Evolutionary conservation across 2,888 invertebrate species (phyloP).

Genomic region (Gastrophysa polygoni): DNA sequence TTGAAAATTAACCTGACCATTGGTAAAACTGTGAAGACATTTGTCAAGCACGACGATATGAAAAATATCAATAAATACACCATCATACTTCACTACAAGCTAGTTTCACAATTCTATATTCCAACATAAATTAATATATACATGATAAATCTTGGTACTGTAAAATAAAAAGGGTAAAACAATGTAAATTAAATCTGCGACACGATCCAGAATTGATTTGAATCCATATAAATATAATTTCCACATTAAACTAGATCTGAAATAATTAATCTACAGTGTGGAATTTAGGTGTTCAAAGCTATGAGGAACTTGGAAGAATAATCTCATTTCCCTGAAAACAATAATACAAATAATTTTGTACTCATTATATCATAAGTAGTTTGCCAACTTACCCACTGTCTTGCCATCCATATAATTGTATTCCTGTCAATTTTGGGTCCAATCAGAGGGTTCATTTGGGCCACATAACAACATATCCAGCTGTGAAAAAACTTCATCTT

Average conservation of each 20-base stretch:
- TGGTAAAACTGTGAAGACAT: no score
- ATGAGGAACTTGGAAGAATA: neutral
- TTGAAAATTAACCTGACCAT: no score
- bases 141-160: slow-evolving; percentile 2
- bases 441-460: slow-evolving; percentile 91
- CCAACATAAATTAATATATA: slow-evolving; percentile 10
- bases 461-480: slow-evolving; percentile 91
- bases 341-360: neutral
- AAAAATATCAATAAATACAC: no score
- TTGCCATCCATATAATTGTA: slow-evolving; percentile 77
- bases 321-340: neutral
- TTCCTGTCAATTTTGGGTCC: slow-evolving; percentile 78
- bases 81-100: no score
- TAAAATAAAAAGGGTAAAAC: neutral
- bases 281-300: no score
- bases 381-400: slow-evolving; percentile 74
- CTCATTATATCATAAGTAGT: neutral
- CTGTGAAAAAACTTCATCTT: slow-evolving; percentile 54
- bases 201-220: neutral
- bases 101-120: slow-evolving; percentile 10
- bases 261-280: no score
- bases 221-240: neutral
- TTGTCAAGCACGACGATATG: no score
- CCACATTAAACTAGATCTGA: slow-evolving; percentile 6
- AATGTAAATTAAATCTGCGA: neutral